phyloP scores from a whole-genome alignment of 2,888 invertebrate species.

The Mythimna loreyi region DNA sequence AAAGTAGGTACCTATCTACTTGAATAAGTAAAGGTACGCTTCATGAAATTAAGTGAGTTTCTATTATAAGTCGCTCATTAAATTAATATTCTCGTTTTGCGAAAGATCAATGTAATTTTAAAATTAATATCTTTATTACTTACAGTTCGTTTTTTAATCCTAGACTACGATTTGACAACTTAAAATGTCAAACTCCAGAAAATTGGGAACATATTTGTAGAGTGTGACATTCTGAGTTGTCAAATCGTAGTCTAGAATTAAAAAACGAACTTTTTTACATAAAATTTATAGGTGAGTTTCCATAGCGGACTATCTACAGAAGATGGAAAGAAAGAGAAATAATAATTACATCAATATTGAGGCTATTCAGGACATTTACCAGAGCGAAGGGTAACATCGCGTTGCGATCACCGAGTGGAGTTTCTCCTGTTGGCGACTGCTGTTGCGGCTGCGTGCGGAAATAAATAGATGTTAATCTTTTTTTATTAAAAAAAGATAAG shows the following conservation, averaged over 20 bases:
- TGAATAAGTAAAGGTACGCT: constrained; percentile 56
- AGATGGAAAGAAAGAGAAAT: constrained; percentile 69
- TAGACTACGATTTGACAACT: too few species aligned
- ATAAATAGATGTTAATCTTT: constrained; percentile 50
- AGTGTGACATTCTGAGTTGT: too few species aligned
- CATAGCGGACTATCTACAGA: constrained; percentile 55
- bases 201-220: too few species aligned
- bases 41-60: constrained; percentile 55
- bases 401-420: constrained; percentile 83
- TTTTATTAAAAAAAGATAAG: neutral
- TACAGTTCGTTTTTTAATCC: too few species aligned
- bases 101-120: constrained; percentile 2
- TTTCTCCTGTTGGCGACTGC: constrained; percentile 86
- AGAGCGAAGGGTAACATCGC: constrained; percentile 89
- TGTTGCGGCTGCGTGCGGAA: constrained; percentile 82
- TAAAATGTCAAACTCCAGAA: too few species aligned
- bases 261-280: too few species aligned
- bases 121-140: neutral
- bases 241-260: too few species aligned
- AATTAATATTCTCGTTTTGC: constrained; percentile 29
- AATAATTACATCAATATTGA: constrained; percentile 90
- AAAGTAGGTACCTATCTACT: constrained; percentile 27
- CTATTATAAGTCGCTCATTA: constrained; percentile 28
- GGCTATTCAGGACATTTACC: constrained; percentile 90
- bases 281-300: constrained; percentile 66